Evolutionary conservation across 2,888 invertebrate genomes (phyloP), one percentile per base, ranked within the genome.

Genomic region (Cephonodes hylas): DNA sequence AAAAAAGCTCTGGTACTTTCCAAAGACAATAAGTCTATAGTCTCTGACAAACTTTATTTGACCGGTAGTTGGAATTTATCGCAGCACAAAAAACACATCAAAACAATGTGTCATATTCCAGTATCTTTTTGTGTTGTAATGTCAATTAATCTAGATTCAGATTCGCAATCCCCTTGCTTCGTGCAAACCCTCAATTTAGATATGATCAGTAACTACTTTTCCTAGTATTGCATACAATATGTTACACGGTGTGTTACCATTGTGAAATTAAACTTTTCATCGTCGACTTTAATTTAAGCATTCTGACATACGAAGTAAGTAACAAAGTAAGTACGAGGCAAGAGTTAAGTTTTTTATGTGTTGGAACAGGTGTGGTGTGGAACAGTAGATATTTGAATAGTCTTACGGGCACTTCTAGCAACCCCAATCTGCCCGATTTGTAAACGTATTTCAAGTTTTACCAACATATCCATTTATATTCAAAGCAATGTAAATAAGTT

Each of bases 401-500:
- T n/a, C n/a, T n/a, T n/a, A n/a, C n/a, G n/a, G n/a, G n/a, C n/a
- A n/a, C n/a, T n/a, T n/a, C n/a, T n/a, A n/a, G n/a, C n/a, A n/a
- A n/a, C n/a, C n/a, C n/a, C n/a, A n/a, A n/a, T n/a, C n/a, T n/a
- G 1, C 10, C 10, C 5, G n/a, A n/a, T 38, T 38, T 3, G 10
- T n/a, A 4, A n/a, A 31, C 8, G 10, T 13, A 6, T 34, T 44
- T 34, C 27, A 27, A 27, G 22, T 38, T 23, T 23, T 58, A 38
- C 23, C 38, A 38, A 58, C 23, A 23, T 62, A 63, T 67, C 64
- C 68, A 68, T 66, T 66, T 65, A 60, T 64, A 66, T 61, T 58
- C 53, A 42, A 27, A 46, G 48, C 63, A 46, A 20, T 70, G 81
- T 84, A 82, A 77, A 81, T 81, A 77, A 71, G 58, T 57, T 83